These are phyloP conservation scores for Schrankia costaestrigalis DNA, from an alignment of 2,888 invertebrate species.

Conservation along the genomic window DNA sequence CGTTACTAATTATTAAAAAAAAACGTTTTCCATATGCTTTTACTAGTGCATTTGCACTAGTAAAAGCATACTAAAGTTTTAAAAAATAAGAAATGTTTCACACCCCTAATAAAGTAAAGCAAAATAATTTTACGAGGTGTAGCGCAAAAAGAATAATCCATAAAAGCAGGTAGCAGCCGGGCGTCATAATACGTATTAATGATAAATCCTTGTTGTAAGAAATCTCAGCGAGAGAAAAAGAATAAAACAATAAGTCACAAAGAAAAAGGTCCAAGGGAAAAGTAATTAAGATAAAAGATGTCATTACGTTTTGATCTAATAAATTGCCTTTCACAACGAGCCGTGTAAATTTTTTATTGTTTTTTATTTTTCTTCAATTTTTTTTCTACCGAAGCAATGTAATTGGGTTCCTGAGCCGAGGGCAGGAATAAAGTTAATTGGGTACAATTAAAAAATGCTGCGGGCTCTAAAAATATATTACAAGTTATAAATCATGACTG, in stretches of 20 bases:
- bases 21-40: too few relatives aligned
- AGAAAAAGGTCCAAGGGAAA: conserved; percentile 17
- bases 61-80: too few relatives aligned
- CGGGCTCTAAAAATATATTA: conserved; percentile 49
- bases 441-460: conserved; percentile 64
- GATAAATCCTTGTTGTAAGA: conserved; percentile 18
- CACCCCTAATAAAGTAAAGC: too few relatives aligned
- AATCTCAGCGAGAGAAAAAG: conserved; percentile 11
- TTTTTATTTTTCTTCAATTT: conserved; percentile 42
- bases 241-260: conserved; percentile 25
- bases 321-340: conserved; percentile 17
- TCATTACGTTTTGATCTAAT: conserved; percentile 29
- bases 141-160: too few relatives aligned
- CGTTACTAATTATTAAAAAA: too few relatives aligned
- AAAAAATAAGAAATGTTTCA: too few relatives aligned
- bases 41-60: too few relatives aligned
- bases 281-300: conserved; percentile 34
- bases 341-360: conserved; percentile 35
- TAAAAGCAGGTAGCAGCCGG: conserved; percentile 15
- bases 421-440: conserved; percentile 63
- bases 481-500: conserved; percentile 33
- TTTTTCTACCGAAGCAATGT: conserved; percentile 44
- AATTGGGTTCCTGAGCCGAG: conserved; percentile 54
- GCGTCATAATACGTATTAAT: conserved; percentile 17
- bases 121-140: too few relatives aligned